Conservation (phyloP, 2,113 vertebrate genomes). For the Alouatta palliata region DNA sequence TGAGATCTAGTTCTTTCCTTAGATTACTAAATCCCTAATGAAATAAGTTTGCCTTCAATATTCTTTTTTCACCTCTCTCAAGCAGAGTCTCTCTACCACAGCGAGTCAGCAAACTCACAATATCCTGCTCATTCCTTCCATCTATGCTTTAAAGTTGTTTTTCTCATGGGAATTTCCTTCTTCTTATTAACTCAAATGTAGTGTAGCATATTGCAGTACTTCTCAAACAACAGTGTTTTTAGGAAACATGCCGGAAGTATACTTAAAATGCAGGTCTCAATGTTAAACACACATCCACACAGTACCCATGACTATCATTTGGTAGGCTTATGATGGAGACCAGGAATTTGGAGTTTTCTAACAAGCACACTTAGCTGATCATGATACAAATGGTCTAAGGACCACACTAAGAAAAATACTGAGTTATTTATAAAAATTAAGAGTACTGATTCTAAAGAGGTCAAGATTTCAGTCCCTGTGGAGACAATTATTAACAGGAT, state of each 20-base stretch:
- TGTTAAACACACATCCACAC: neutral
- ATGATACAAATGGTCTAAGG: neutral
- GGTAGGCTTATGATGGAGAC: neutral
- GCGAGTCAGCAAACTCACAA: neutral
- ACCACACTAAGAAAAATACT: neutral
- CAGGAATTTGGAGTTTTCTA: neutral
- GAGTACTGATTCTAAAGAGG: neutral
- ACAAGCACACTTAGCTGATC: neutral
- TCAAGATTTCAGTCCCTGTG: neutral
- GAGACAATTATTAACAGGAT: neutral
- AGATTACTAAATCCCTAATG: neutral
- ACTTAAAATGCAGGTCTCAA: neutral
- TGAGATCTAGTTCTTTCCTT: neutral
- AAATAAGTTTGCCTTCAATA: neutral
- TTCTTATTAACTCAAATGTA: neutral
- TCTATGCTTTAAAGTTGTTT: neutral
- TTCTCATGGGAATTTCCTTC: neutral
- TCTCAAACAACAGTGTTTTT: neutral
- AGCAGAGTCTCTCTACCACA: neutral
- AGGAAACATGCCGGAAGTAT: neutral
- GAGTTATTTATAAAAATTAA: neutral
- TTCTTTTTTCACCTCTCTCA: neutral
- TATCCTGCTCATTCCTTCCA: neutral
- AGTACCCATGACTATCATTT: neutral
- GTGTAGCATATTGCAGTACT: neutral